A percentile compares a stretch with the other conserved stretches of the same genome.
Conservation (phyloP, 2,888 invertebrate species). For the Thelaira solivaga region DNA sequence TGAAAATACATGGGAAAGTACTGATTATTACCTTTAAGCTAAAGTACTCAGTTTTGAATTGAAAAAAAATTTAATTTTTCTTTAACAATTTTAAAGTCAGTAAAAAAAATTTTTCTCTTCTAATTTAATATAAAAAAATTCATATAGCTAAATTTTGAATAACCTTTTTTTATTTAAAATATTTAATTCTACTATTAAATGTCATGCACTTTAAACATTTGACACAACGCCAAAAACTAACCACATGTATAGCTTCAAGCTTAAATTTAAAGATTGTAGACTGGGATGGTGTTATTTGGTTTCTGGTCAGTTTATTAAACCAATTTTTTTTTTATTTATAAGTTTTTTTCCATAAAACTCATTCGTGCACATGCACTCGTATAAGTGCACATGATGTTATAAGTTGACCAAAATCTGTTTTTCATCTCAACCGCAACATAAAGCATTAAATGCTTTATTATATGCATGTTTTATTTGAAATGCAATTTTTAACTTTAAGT, state of each 20-base stretch:
- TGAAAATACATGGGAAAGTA: too few species aligned
- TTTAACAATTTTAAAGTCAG: too few species aligned
- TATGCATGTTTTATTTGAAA: conserved; percentile 13
- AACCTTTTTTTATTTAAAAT: neutral
- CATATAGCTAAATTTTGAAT: too few species aligned
- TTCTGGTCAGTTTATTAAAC: conserved; percentile 22
- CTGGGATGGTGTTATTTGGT: conserved; percentile 37
- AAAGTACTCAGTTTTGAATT: too few species aligned
- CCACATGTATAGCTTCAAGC: conserved; percentile 35
- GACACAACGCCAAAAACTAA: conserved; percentile 30
- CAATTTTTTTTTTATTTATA: neutral
- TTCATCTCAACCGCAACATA: conserved; percentile 51
- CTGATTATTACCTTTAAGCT: too few species aligned
- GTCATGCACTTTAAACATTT: neutral
- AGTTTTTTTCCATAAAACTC: too few species aligned
- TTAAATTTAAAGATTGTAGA: conserved; percentile 47
- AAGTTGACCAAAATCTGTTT: conserved; percentile 58
- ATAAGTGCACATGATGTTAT: conserved; percentile 33
- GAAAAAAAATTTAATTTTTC: too few species aligned
- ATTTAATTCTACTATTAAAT: neutral
- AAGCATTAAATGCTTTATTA: conserved; percentile 48
- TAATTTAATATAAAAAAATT: too few species aligned
- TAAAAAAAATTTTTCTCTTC: too few species aligned
- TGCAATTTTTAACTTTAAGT: conserved; percentile 3
- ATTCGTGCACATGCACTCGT: too few species aligned